Conservation (phyloP, 2,113 vertebrate genomes). For the Cisticola juncidis region DNA sequence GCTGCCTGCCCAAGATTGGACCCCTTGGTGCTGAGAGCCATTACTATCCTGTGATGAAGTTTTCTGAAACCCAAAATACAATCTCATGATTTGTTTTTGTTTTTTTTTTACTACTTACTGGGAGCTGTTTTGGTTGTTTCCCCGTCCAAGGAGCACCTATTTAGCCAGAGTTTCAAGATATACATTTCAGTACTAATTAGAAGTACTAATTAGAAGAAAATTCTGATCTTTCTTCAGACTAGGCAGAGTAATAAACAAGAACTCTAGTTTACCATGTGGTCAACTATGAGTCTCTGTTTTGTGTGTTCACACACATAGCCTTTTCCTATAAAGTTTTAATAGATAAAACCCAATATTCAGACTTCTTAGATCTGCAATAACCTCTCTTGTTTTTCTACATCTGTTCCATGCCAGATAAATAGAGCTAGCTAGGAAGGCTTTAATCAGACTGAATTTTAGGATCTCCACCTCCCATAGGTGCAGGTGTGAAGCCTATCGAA, state of each 20-base stretch:
- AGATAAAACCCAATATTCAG: background rate
- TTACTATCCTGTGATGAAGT: background rate
- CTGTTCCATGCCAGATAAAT: background rate
- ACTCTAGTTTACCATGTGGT: background rate
- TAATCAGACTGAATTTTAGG: background rate
- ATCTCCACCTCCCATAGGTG: background rate
- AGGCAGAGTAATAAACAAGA: background rate
- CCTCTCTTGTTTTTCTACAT: background rate
- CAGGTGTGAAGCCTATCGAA: background rate
- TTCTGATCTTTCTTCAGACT: background rate
- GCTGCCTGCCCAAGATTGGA: fast-evolving
- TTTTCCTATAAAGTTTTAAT: background rate
- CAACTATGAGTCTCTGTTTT: background rate
- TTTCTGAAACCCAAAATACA: background rate
- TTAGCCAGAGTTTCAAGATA: background rate
- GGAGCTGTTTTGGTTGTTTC: background rate
- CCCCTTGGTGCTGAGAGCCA: background rate
- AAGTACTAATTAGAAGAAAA: background rate
- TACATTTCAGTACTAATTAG: background rate
- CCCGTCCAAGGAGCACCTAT: background rate
- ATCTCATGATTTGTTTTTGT: background rate
- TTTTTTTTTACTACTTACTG: background rate
- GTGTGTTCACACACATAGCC: background rate
- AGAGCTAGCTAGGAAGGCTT: background rate
- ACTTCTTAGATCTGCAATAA: background rate